A percentile compares a stretch with the other conserved stretches of the same genome.
Conservation (phyloP, 2,888 invertebrate genomes). For the Atethmia centrago region DNA sequence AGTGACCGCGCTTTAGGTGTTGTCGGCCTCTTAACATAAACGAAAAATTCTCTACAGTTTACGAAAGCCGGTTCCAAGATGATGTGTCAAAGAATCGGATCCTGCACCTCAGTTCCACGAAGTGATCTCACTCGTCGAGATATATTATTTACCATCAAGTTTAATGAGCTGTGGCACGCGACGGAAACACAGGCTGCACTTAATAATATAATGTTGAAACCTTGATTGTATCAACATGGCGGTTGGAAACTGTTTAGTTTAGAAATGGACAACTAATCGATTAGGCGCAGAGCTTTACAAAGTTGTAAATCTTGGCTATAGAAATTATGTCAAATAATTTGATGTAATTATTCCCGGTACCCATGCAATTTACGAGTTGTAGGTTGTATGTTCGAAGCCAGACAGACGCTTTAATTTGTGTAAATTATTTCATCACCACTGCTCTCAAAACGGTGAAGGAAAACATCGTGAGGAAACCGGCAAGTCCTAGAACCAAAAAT, state of each 20-base stretch:
- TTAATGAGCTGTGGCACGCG: conserved; percentile 55
- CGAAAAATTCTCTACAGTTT: background rate
- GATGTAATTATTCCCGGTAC: too few relatives aligned
- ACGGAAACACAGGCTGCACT: conserved; percentile 46
- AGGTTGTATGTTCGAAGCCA: too few relatives aligned
- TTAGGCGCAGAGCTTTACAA: background rate
- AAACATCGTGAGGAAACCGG: too few relatives aligned
- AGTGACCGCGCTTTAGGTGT: too few relatives aligned
- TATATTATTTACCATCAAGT: conserved; percentile 41
- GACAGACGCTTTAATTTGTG: too few relatives aligned
- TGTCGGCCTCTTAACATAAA: too few relatives aligned
- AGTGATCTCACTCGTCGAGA: conserved; percentile 42
- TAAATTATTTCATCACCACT: too few relatives aligned
- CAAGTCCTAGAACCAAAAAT: too few relatives aligned
- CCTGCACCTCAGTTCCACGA: conserved; percentile 32
- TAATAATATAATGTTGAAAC: conserved; percentile 12
- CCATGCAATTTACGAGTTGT: too few relatives aligned
- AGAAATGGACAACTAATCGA: background rate
- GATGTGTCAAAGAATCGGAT: conserved; percentile 18
- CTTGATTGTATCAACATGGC: background rate
- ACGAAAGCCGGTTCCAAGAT: conserved; percentile 13
- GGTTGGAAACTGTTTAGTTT: conserved; percentile 14
- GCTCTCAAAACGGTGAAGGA: too few relatives aligned
- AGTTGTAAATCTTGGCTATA: background rate
- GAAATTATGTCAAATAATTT: background rate